Evolutionary conservation across 2,797 vertebrate species (phyloP), one percentile per base, ranked within the genome.

Genomic region (Schizopygopsis pylzovi): DNA sequence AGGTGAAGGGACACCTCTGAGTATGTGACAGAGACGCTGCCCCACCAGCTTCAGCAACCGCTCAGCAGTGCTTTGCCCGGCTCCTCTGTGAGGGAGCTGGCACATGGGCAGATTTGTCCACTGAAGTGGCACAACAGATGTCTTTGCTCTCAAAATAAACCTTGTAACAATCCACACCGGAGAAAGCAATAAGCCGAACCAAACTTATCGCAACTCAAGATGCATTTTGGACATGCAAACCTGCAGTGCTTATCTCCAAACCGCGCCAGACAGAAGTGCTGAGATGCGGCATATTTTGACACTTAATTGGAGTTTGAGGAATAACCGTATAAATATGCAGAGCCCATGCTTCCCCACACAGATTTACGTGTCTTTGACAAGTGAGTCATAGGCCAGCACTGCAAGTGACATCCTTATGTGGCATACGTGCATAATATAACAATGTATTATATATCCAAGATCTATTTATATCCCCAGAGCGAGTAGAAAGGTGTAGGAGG

Each of bases 31-130:
- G 84, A 63, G 70, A 72, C 45, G 71, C 15, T 89, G 88, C 79
- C 90, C 37, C 22, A 47, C 73, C 83, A 88, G 85, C 85, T 56
- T 72, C 83, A 81, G 83, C 91, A 89, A 91, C 91, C 92, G 91
- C 91, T 90, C 85, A 79, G 85, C 83, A 86, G 83, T 76, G 37
- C 15, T 76, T 15, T 85, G 86, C 88, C 87, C 39, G 41, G 52
- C 37, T 80, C 43, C 54, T 65, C 59, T 12, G 68, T 25, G 39
- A 11, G 37, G 43, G 68, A 73, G 52, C 49, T 52, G 39, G 77
- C 54, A 56, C 65, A 37, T 1, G 8, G 54, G 28, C 25, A 33
- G 25, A 59, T 79, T 80, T 68, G 54, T n/a, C 78, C n/a, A 65
- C 61, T 68, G 79, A n/a, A 61, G 61, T 68, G 80, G n/a, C 33